Percentiles rank a stretch among this genome's conserved stretches.
Conservation (phyloP, 2,888 invertebrate genomes). For the Teleiodes luculella region DNA sequence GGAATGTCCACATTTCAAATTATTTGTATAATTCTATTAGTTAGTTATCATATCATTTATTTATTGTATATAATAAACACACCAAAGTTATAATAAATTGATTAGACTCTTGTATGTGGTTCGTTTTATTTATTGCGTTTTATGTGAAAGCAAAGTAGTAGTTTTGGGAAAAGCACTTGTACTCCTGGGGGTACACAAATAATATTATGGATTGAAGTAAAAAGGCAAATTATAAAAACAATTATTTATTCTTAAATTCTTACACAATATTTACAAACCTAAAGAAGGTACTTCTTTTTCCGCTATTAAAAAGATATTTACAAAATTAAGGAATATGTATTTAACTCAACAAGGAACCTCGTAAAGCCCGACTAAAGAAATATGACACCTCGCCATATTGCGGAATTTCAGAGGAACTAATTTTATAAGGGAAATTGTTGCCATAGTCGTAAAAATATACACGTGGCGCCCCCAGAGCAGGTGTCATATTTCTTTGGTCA, state of each 20-base stretch:
- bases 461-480: no score
- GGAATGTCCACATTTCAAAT: constrained; percentile 43
- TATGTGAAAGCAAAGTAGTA: not conserved
- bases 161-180: no score
- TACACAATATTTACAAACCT: constrained; percentile 52
- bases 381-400: no score
- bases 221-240: constrained; percentile 13
- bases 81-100: constrained; percentile 77
- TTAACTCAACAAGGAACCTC: no score
- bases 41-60: constrained; percentile 64
- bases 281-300: not conserved
- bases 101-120: constrained; percentile 62
- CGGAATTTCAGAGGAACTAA: no score
- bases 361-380: no score
- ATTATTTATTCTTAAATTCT: constrained; percentile 57
- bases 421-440: no score
- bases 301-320: not conserved
- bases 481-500: no score
- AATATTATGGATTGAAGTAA: no score
- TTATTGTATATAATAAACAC: constrained; percentile 74
- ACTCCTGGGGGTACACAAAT: no score
- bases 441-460: no score
- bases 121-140: not conserved
- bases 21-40: constrained; percentile 58
- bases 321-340: not conserved